A percentile compares a stretch with the other conserved stretches of the same genome.
phyloP scores from a whole-genome alignment of 2,797 vertebrate species.

The Sebastes itinus region DNA sequence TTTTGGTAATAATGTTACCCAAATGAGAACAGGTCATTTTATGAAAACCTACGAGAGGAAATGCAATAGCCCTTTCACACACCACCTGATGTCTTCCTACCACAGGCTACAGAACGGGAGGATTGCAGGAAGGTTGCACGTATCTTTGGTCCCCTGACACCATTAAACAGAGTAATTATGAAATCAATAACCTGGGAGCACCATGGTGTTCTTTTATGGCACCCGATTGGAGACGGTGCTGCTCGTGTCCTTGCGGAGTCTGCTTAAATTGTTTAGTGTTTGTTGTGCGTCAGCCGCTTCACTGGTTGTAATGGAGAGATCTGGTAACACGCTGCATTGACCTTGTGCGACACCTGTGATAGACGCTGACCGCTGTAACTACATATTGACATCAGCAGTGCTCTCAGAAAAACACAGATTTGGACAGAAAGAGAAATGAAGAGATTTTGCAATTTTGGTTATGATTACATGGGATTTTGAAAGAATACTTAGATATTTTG shows the following conservation, averaged over 20 bases:
- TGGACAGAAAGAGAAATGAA: background rate
- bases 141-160: conserved; percentile 12
- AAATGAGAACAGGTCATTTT: background rate
- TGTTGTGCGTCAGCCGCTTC: conserved; percentile 36
- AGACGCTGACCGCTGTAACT: conserved; percentile 5
- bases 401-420: background rate
- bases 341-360: conserved; percentile 1
- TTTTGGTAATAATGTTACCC: background rate
- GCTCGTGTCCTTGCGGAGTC: conserved; percentile 19
- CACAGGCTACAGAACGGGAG: background rate
- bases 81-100: conserved; percentile 13
- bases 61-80: conserved; percentile 31
- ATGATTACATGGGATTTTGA: background rate
- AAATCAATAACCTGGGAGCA: conserved; percentile 63
- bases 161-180: conserved; percentile 51
- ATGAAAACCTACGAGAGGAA: conserved; percentile 10
- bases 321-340: conserved; percentile 20
- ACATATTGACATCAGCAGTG: background rate
- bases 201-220: conserved; percentile 35
- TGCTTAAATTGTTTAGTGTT: conserved; percentile 13
- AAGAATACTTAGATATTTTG: background rate
- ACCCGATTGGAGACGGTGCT: background rate
- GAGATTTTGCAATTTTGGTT: background rate
- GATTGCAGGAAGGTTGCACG: background rate
- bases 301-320: conserved; percentile 13